phyloP scores from a whole-genome alignment of 2,888 invertebrate species.

The Nowickia ferox region DNA sequence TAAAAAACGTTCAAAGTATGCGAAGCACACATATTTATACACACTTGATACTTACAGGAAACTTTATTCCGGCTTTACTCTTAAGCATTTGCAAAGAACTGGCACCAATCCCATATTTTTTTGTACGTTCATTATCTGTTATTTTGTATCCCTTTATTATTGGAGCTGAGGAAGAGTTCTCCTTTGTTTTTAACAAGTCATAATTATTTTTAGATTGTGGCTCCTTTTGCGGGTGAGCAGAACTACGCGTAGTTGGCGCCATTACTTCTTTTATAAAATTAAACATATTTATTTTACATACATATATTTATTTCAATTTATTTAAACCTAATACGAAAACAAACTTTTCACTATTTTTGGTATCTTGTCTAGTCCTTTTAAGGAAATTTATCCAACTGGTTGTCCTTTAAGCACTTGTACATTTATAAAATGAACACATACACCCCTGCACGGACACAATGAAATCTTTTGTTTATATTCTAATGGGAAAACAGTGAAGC shows the following conservation, averaged over 20 bases:
- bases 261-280: conserved; percentile 72
- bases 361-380: conserved; percentile 56
- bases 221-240: conserved; percentile 32
- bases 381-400: conserved; percentile 55
- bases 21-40: neutral
- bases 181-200: neutral
- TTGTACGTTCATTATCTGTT: conserved; percentile 80
- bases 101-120: conserved; percentile 82
- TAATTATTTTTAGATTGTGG: conserved; percentile 18
- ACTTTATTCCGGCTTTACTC: conserved; percentile 80
- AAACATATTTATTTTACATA: conserved; percentile 61
- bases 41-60: conserved; percentile 80
- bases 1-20: conserved; percentile 31
- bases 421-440: conserved; percentile 44
- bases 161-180: conserved; percentile 14
- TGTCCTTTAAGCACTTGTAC: conserved; percentile 54
- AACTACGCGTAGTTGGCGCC: conserved; percentile 68
- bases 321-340: neutral
- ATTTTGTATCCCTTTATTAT: conserved; percentile 82
- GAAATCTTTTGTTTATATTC: conserved; percentile 43
- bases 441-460: neutral
- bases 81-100: conserved; percentile 80
- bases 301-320: conserved; percentile 8
- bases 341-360: conserved; percentile 14
- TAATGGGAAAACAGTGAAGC: conserved; percentile 49